phyloP scores from a whole-genome alignment of 1,140 invertebrate genomes.

The Drosophila quadrilineata region DNA sequence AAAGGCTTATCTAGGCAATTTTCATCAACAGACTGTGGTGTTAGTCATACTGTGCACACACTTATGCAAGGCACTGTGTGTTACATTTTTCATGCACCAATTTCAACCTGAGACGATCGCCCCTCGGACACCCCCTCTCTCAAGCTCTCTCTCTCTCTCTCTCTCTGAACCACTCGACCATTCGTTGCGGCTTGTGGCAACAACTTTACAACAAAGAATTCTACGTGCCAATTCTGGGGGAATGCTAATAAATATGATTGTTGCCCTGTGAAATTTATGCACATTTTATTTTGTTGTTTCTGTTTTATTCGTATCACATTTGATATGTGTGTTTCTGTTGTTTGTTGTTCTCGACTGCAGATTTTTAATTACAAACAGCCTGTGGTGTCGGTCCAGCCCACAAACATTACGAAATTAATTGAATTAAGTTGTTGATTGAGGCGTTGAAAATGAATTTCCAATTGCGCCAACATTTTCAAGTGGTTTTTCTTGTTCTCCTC shows the following conservation, averaged over 20 bases:
- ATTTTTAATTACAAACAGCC: slow-evolving; percentile 7
- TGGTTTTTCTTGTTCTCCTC: slow-evolving; percentile 51
- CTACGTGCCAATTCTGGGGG: slow-evolving; percentile 18
- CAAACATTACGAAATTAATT: slow-evolving; percentile 65
- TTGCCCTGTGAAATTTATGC: slow-evolving; percentile 62
- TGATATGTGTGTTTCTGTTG: slow-evolving; percentile 13
- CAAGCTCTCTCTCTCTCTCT: not conserved
- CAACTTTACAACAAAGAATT: slow-evolving; percentile 12
- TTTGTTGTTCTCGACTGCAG: slow-evolving; percentile 12
- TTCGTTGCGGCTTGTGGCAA: not conserved
- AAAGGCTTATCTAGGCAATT: slow-evolving; percentile 5
- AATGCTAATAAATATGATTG: slow-evolving; percentile 35
- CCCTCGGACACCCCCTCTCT: not conserved
- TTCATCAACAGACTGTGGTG: slow-evolving; percentile 1
- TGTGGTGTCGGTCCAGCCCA: slow-evolving; percentile 23
- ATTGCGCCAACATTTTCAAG: slow-evolving; percentile 37
- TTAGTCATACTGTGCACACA: slow-evolving; percentile 29
- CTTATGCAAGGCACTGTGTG: slow-evolving; percentile 36
- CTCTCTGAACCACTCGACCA: not conserved
- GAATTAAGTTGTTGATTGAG: slow-evolving; percentile 69
- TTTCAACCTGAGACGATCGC: slow-evolving; percentile 20
- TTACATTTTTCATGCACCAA: slow-evolving; percentile 31
- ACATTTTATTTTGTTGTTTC: slow-evolving; percentile 56
- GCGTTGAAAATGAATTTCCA: slow-evolving; percentile 71
- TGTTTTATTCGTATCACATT: slow-evolving; percentile 26